These are phyloP conservation scores for Caenorhabditis brenneri DNA, from an alignment of 1,140 invertebrate species.

Conservation along the genomic window DNA sequence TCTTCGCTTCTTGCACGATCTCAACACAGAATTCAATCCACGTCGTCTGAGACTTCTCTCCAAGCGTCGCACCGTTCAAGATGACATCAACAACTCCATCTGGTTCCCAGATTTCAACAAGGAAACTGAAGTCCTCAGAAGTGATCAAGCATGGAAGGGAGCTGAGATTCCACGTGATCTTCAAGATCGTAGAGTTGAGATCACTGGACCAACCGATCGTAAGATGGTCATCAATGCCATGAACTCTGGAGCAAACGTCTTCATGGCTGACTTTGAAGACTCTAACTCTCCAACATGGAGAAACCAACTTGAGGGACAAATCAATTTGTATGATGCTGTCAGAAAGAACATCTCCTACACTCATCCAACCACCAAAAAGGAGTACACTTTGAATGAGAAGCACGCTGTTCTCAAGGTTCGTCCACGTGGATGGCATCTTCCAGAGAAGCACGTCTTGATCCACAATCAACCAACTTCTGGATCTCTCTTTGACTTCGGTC, in stretches of 20 bases:
- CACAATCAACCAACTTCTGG: constrained; percentile 77
- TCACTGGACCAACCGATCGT: constrained; percentile 72
- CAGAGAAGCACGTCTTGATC: constrained; percentile 78
- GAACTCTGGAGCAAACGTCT: constrained; percentile 71
- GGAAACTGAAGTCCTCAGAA: constrained; percentile 60
- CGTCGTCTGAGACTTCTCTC: constrained; percentile 60
- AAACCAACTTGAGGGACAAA: constrained; percentile 77
- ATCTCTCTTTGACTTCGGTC: constrained; percentile 78
- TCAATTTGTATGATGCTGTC: constrained; percentile 76
- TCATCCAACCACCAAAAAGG: constrained; percentile 69
- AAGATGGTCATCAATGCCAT: constrained; percentile 72
- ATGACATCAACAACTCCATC: constrained; percentile 61
- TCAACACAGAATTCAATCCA: constrained; percentile 66
- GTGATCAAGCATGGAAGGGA: constrained; percentile 63
- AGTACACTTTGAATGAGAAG: constrained; percentile 65
- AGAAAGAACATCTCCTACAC: constrained; percentile 73
- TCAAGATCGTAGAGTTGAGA: constrained; percentile 71
- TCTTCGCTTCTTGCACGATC: constrained; percentile 65
- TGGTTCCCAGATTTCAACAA: constrained; percentile 70
- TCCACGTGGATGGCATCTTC: constrained; percentile 80
- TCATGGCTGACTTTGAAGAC: constrained; percentile 74
- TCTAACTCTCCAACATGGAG: constrained; percentile 79
- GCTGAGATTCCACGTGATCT: constrained; percentile 64
- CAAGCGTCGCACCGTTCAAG: constrained; percentile 62
- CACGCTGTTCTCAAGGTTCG: constrained; percentile 76